These are phyloP conservation scores for Polia nebulosa DNA, from an alignment of 2,888 invertebrate genomes.

Conservation along the genomic window DNA sequence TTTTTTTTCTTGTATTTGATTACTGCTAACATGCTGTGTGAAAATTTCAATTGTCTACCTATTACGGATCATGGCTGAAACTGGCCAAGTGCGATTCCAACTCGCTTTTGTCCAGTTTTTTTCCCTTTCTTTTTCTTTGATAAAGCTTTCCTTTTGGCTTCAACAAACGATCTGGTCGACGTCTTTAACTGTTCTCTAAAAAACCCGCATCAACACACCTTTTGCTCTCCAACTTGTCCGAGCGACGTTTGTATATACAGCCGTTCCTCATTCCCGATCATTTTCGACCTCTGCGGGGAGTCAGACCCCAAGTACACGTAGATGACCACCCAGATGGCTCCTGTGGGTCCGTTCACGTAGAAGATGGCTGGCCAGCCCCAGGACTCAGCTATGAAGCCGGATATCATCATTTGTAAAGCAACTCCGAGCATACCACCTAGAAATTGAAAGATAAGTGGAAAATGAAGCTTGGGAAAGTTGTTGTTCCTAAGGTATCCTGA, in stretches of 20 bases:
- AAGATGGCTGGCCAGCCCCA: conserved; percentile 93
- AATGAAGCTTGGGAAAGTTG: no score
- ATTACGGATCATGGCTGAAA: no score
- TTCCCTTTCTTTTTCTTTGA: no score
- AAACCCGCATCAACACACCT: conserved; percentile 65
- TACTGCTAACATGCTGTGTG: no score
- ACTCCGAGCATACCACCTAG: conserved; percentile 91
- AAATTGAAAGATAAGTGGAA: no score
- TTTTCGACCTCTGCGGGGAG: conserved; percentile 91
- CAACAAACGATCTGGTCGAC: no score
- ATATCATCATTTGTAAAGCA: conserved; percentile 89
- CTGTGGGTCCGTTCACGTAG: conserved; percentile 91
- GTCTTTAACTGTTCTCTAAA: not conserved
- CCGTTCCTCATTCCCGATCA: conserved; percentile 92
- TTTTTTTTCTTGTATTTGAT: no score
- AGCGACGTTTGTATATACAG: conserved; percentile 92
- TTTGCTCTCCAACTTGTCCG: conserved; percentile 78
- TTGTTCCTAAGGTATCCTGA: no score
- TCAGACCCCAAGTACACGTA: conserved; percentile 92
- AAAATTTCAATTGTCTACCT: no score
- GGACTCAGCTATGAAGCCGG: conserved; percentile 81
- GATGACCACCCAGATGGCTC: conserved; percentile 89
- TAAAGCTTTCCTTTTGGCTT: no score
- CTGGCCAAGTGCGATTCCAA: no score
- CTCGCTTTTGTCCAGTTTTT: no score